Conservation (phyloP, 2,797 vertebrate genomes). For the Passerculus sandwichensis region DNA sequence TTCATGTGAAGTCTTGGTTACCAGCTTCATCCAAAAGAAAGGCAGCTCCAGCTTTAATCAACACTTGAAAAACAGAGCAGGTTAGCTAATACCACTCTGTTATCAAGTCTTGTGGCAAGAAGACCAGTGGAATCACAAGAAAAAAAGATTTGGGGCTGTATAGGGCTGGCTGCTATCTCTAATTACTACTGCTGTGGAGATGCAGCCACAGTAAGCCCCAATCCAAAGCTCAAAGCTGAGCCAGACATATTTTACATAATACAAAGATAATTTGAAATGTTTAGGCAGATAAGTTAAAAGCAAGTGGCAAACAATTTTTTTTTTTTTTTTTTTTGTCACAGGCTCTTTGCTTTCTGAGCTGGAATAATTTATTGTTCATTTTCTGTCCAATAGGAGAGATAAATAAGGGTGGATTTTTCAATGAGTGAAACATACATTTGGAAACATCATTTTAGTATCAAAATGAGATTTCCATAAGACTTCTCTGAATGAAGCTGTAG, state of each 20-base stretch:
- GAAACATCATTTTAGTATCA: slow-evolving; percentile 64
- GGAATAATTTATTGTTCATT: slow-evolving; percentile 58
- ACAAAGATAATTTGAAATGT: not conserved
- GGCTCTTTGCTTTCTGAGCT: slow-evolving; percentile 34
- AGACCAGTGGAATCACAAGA: not conserved
- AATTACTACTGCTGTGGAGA: not conserved
- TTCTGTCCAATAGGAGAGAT: slow-evolving; percentile 49
- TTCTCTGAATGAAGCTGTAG: slow-evolving; percentile 62
- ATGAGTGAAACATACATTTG: slow-evolving; percentile 55
- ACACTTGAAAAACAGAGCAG: not conserved
- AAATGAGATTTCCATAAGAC: slow-evolving; percentile 72
- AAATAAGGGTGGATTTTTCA: slow-evolving; percentile 54
- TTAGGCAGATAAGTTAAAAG: slow-evolving; percentile 31
- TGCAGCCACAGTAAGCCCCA: not conserved
- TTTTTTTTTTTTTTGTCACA: not conserved
- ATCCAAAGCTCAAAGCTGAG: not conserved
- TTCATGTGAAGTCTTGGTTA: not conserved
- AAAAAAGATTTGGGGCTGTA: not conserved
- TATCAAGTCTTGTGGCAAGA: not conserved
- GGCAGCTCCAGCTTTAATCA: not conserved
- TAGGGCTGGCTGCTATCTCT: not conserved
- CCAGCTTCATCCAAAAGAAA: not conserved
- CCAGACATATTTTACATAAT: not conserved
- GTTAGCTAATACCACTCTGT: not conserved
- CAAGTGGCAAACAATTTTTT: not conserved